phyloP scores from a whole-genome alignment of 2,797 vertebrate species.

The Anomalospiza imberbis region DNA sequence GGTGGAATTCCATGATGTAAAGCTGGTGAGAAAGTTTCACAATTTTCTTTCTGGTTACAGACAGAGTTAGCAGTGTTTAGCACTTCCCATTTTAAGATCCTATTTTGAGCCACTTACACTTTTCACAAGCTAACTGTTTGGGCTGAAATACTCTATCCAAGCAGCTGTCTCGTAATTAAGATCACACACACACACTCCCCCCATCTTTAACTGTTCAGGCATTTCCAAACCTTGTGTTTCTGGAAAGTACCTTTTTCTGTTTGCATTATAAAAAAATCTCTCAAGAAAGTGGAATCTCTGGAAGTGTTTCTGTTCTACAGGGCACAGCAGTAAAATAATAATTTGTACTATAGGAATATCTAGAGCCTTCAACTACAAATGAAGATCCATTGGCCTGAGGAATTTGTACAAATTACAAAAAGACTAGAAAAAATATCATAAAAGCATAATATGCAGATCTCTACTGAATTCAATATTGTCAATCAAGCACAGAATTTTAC shows the following conservation, averaged over 20 bases:
- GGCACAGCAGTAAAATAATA: background rate
- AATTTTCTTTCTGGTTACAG: background rate
- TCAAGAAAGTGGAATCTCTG: background rate
- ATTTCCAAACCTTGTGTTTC: background rate
- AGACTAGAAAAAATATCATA: background rate
- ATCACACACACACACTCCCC: background rate
- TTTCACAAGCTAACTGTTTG: conserved; percentile 8
- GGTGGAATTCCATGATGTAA: background rate
- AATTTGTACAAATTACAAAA: background rate
- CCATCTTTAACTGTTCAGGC: background rate
- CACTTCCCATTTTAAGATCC: background rate
- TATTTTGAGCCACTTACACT: background rate
- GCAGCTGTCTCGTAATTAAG: background rate
- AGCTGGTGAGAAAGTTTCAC: background rate
- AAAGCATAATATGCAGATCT: background rate
- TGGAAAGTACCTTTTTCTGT: background rate
- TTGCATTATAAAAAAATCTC: background rate
- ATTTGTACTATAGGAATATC: background rate
- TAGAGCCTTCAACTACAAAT: background rate
- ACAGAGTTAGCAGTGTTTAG: background rate
- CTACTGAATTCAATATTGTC: background rate
- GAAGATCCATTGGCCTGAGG: background rate
- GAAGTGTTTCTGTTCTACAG: background rate
- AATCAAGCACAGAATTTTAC: background rate
- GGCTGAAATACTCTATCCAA: background rate